A percentile compares a stretch with the other conserved stretches of the same genome.
Conservation (phyloP, 2,797 vertebrate species). For the Vultur gryphus region DNA sequence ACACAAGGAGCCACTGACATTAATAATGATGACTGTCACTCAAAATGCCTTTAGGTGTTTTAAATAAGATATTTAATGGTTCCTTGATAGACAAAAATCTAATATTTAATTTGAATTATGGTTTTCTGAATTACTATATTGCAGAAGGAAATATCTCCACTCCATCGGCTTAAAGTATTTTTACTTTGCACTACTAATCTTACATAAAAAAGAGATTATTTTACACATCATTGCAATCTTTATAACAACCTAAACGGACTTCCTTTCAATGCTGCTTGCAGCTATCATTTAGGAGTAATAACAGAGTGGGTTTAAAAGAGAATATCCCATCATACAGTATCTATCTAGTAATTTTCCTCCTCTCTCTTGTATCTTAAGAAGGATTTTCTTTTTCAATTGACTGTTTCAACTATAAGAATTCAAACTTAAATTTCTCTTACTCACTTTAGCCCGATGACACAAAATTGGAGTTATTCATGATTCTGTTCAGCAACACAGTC, state of each 20-base stretch:
- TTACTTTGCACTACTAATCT: slow-evolving; percentile 11
- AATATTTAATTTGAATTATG: not conserved
- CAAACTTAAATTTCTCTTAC: slow-evolving; percentile 14
- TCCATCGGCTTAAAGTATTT: slow-evolving; percentile 9
- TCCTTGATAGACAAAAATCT: not conserved
- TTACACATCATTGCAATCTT: slow-evolving; percentile 51
- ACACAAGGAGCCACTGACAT: not conserved
- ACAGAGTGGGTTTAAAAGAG: slow-evolving; percentile 28
- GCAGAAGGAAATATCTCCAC: not conserved
- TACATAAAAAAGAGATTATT: slow-evolving; percentile 25
- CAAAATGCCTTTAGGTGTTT: not conserved
- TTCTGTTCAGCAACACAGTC: slow-evolving; percentile 16
- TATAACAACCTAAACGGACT: not conserved
- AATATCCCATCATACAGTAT: slow-evolving; percentile 36
- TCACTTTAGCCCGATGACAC: not conserved
- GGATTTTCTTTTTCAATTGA: slow-evolving; percentile 32
- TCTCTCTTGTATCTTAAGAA: not conserved
- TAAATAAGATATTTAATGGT: not conserved
- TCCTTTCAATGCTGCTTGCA: slow-evolving; percentile 28
- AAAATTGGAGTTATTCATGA: slow-evolving; percentile 25
- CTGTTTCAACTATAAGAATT: slow-evolving; percentile 36
- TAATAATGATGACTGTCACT: not conserved
- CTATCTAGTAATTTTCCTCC: slow-evolving; percentile 49
- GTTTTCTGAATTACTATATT: not conserved
- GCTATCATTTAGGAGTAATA: slow-evolving; percentile 58